Base-by-base conservation (phyloP, 1,140 invertebrate species). In the Drosophila miranda region DNA sequence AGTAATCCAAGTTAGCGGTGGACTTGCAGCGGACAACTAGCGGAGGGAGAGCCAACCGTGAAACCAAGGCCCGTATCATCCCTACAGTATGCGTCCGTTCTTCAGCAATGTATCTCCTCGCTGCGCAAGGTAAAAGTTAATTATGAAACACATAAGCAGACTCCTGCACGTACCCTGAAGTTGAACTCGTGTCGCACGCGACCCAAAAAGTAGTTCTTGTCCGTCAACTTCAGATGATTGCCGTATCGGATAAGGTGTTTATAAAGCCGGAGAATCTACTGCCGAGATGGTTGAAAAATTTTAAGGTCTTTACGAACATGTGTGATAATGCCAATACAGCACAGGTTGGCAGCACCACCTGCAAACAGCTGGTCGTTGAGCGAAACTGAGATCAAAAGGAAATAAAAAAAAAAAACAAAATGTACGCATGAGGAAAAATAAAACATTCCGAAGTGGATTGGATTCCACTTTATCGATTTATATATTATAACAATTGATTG, bases 181-280 rank as follows among this genome's bases (percentile, higher is more conserved):
- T 92, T 93, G 69, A 93, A 94, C 66, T 95, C 94, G 53, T 90
- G 76, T 21, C 91, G 90, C 38, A 95, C 92, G 72, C 93, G 77
- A 4, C 87, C 89, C 14, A 90, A 58, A 75, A 92, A 94, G 79
- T 93, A 95, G 4, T 91, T 78, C 80, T 94, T 93, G 70, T 95
- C 93, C 1, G 94, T 95, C 7, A 92, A 91, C 75, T 93, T 91
- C 46, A 95, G 77, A 62, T 92, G 91, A 87, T 93, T 92, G 23
- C 93, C 92, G 90, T 95, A 95, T 19, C 92, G 84, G 21, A 95
- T 87, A 46, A 95, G 90, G 80, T 94, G 83, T 21, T 93, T 93
- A 72, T 95, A 95, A 11, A 95, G 89, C 53, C 89, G 90, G 19
- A 93, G 72, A 50, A 94, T 87, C 82, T 93, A 87, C 44, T 89